Conservation (phyloP, 2,888 invertebrate species). For the Orthosia incerta region DNA sequence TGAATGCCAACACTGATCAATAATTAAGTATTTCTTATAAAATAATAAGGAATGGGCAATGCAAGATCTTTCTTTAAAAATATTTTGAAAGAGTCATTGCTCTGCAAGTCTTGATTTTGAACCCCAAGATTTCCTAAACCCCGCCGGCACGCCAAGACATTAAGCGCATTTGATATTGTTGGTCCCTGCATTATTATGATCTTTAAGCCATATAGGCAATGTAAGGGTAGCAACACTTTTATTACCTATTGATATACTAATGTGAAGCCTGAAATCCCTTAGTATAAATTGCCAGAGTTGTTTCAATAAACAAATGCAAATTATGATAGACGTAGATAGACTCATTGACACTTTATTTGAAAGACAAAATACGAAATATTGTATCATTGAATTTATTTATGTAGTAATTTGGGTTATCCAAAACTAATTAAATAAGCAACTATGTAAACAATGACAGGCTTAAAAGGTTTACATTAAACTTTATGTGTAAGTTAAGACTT, state of each 20-base stretch:
- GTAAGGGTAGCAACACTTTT: constrained; percentile 36
- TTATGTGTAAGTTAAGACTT: neutral
- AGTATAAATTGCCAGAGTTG: neutral
- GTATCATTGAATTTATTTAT: neutral
- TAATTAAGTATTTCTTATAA: too few relatives aligned
- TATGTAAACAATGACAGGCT: neutral
- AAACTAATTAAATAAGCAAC: neutral
- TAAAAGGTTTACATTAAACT: neutral
- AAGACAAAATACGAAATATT: neutral
- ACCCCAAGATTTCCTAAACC: constrained; percentile 8
- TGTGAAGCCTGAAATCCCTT: neutral
- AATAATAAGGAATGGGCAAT: too few relatives aligned
- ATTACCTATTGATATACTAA: constrained; percentile 34
- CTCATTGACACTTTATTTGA: neutral
- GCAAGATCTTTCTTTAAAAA: neutral
- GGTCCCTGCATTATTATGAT: constrained; percentile 37
- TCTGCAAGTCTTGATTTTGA: constrained; percentile 14
- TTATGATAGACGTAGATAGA: neutral
- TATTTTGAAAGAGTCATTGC: neutral
- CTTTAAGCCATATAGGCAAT: constrained; percentile 38
- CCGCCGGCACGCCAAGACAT: constrained; percentile 49
- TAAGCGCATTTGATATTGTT: constrained; percentile 41
- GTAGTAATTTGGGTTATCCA: neutral
- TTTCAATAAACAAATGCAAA: neutral
- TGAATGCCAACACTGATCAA: too few relatives aligned